Conservation (phyloP, 2,888 invertebrate species). For the Xiphydria camelus region DNA sequence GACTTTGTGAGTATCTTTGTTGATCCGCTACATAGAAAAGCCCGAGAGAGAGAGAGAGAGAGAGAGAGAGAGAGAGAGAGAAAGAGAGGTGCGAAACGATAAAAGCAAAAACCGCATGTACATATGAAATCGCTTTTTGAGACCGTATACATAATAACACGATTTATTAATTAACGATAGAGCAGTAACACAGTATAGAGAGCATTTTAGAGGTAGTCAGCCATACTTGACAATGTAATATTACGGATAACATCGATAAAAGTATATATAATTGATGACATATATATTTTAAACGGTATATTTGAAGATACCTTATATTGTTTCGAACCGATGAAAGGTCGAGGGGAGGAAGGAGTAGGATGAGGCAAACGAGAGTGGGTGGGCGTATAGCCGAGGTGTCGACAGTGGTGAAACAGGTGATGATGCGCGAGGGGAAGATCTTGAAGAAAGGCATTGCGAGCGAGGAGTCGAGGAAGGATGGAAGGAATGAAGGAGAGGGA, state of each 20-base stretch:
- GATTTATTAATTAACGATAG: constrained; percentile 14
- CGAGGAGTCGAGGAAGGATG: constrained; percentile 13
- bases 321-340: constrained; percentile 35
- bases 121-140: constrained; percentile 37
- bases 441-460: neutral
- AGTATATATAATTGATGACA: constrained; percentile 42
- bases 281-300: constrained; percentile 50
- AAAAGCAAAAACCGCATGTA: constrained; percentile 26
- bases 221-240: constrained; percentile 50
- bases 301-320: constrained; percentile 38
- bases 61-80: neutral
- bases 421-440: too few relatives aligned
- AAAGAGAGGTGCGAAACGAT: neutral
- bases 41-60: neutral
- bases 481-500: constrained; percentile 31
- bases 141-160: constrained; percentile 21
- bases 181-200: constrained; percentile 21
- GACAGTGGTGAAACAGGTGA: too few relatives aligned
- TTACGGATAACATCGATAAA: constrained; percentile 46
- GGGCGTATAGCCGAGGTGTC: too few relatives aligned
- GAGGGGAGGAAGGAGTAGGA: constrained; percentile 17
- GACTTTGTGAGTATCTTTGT: neutral
- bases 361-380: constrained; percentile 18
- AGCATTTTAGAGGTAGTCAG: constrained; percentile 45
- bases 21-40: neutral